Percentiles rank a stretch among this genome's conserved stretches.
Conservation (phyloP, 2,797 vertebrate species). For the Poecilia gillii region DNA sequence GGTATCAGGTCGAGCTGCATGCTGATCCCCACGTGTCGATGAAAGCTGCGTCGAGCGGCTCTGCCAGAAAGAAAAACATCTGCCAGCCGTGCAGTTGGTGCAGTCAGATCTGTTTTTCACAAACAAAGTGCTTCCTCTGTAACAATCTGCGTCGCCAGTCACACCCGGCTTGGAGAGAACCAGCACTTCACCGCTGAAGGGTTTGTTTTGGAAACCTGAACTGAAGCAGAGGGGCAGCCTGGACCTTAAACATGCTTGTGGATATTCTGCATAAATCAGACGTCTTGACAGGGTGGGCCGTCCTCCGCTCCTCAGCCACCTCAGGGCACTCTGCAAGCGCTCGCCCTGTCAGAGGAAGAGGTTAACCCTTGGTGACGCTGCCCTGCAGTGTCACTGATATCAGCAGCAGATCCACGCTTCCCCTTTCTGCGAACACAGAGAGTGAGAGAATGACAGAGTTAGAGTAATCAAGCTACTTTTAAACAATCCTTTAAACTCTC, state of each 20-base stretch:
- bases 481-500: not conserved
- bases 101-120: conserved; percentile 45
- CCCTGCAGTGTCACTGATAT: conserved; percentile 30
- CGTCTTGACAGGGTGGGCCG: conserved; percentile 37
- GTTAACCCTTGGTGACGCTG: conserved; percentile 46
- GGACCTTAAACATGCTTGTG: conserved; percentile 25
- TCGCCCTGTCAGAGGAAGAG: conserved; percentile 54
- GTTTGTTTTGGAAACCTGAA: conserved; percentile 15
- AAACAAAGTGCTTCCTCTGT: conserved; percentile 37
- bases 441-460: conserved; percentile 34
- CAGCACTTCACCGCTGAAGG: not conserved
- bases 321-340: conserved; percentile 58
- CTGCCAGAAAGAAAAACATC: conserved; percentile 68
- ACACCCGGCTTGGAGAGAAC: conserved; percentile 3
- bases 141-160: conserved; percentile 17
- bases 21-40: conserved; percentile 67
- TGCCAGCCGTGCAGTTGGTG: conserved; percentile 25
- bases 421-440: conserved; percentile 49
- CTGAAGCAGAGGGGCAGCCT: conserved; percentile 9
- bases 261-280: conserved; percentile 34
- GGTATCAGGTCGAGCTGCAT: conserved; percentile 52
- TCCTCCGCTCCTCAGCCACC: conserved; percentile 51
- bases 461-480: conserved; percentile 23
- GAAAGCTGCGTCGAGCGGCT: conserved; percentile 58
- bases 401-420: conserved; percentile 42